A percentile compares a stretch with the other conserved stretches of the same genome.
phyloP scores from a whole-genome alignment of 2,113 vertebrate genomes.

The Dolichallabes microphthalmus region DNA sequence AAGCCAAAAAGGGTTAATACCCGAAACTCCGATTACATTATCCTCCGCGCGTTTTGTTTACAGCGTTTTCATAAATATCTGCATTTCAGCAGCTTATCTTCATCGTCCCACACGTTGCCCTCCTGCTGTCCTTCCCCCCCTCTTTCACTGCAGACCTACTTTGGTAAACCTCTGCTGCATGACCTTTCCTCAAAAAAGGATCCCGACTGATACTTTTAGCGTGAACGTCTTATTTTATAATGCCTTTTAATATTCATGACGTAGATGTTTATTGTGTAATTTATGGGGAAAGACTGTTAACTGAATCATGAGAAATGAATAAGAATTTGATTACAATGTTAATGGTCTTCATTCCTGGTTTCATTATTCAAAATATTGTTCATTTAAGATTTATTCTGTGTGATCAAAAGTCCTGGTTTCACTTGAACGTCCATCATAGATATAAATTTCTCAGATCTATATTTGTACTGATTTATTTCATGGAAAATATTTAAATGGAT shows the following conservation, averaged over 20 bases:
- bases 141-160: constrained; percentile 26
- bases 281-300: neutral
- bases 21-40: neutral
- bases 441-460: too few species aligned
- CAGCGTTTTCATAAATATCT: neutral
- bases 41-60: neutral
- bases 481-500: too few species aligned
- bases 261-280: neutral
- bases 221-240: constrained; percentile 19
- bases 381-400: neutral
- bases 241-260: neutral
- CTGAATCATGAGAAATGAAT: neutral
- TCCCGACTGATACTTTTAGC: constrained; percentile 30
- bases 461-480: too few species aligned
- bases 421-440: too few species aligned
- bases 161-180: constrained; percentile 36
- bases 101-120: neutral
- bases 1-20: neutral
- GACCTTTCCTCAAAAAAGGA: constrained; percentile 32
- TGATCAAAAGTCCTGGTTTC: too few species aligned
- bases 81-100: neutral
- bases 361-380: neutral
- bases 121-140: neutral
- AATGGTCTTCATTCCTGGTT: neutral
- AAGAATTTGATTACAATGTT: neutral